Conservation (phyloP, 2,888 invertebrate species). For the Camponotus fellah region DNA sequence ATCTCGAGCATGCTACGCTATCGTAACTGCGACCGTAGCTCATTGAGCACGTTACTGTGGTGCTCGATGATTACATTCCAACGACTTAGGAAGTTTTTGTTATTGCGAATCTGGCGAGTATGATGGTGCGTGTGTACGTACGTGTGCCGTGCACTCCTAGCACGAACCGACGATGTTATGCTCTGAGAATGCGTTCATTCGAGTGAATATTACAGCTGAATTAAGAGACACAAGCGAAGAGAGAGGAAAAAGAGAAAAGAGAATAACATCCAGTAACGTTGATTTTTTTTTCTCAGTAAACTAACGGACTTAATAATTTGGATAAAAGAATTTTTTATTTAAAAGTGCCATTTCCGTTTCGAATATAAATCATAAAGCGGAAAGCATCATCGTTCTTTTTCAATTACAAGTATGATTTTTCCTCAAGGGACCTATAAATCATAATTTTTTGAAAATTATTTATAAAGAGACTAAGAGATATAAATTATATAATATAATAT, state of each 20-base stretch:
- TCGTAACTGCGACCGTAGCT: conserved; percentile 59
- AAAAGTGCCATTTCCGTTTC: conserved; percentile 17
- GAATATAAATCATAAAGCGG: conserved; percentile 19
- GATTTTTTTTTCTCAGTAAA: conserved; percentile 11
- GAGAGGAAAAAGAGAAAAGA: background rate
- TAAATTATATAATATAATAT: background rate
- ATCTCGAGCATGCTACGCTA: conserved; percentile 53
- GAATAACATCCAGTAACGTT: conserved; percentile 40
- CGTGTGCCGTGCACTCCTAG: conserved; percentile 11
- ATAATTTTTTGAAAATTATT: conserved; percentile 1
- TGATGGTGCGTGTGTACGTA: background rate
- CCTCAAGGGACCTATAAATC: background rate
- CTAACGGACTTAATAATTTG: background rate
- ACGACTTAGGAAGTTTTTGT: conserved; percentile 64
- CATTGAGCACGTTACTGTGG: conserved; percentile 65
- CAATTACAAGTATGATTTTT: background rate
- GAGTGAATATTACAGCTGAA: conserved; percentile 41
- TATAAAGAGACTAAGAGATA: background rate
- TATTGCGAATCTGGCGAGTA: conserved; percentile 31
- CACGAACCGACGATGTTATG: conserved; percentile 28
- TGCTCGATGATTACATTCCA: conserved; percentile 69
- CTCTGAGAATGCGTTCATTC: conserved; percentile 39
- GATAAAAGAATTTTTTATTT: background rate
- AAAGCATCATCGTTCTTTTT: background rate
- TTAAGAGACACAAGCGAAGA: conserved; percentile 25